phyloP scores from a whole-genome alignment of 2,113 vertebrate species.

The Platysternon megacephalum region DNA sequence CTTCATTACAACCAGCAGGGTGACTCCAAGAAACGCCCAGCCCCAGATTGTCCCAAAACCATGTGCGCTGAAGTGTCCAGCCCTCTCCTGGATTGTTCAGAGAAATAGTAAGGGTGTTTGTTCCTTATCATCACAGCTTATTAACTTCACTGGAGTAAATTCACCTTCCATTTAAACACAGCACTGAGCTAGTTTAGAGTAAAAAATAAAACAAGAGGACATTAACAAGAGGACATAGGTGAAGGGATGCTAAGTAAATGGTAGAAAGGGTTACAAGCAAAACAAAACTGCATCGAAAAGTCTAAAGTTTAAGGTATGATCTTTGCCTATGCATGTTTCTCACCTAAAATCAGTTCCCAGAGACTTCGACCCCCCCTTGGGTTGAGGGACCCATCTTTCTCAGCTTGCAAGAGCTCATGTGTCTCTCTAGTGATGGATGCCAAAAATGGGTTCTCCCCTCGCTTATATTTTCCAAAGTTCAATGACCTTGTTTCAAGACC shows the following conservation, averaged over 20 bases:
- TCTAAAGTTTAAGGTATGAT: background rate
- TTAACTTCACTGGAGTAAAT: background rate
- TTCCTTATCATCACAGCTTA: background rate
- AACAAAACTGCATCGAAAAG: background rate
- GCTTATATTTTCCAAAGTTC: background rate
- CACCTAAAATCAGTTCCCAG: background rate
- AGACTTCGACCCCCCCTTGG: too few species aligned
- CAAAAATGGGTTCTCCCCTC: background rate
- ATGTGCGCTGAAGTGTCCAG: background rate
- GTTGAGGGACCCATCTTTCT: background rate
- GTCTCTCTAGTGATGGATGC: background rate
- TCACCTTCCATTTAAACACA: background rate
- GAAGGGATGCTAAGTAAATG: background rate
- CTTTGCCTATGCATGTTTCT: background rate
- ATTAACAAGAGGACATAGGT: background rate
- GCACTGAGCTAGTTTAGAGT: background rate
- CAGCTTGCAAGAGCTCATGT: background rate
- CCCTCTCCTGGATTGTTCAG: background rate
- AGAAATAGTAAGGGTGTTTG: background rate
- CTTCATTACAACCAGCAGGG: background rate
- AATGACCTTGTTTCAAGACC: background rate
- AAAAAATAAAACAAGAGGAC: background rate
- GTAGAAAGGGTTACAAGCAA: background rate
- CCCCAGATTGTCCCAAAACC: background rate
- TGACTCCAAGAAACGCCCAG: background rate